Percentiles rank a stretch among this genome's conserved stretches.
Evolutionary conservation across 2,888 invertebrate species (phyloP).

Genomic region (Cheilosia grossa): DNA sequence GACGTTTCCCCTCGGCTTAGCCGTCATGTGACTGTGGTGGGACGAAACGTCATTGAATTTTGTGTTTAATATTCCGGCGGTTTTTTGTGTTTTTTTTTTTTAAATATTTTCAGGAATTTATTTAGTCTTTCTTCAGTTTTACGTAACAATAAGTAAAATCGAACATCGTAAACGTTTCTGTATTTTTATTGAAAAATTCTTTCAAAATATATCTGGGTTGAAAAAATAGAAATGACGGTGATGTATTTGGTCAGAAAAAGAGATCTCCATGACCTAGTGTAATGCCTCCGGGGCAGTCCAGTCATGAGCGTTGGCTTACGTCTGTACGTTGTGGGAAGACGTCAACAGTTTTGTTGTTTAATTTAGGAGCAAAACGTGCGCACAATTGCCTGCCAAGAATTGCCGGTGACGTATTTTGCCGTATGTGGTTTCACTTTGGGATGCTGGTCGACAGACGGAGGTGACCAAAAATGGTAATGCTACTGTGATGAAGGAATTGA

Average conservation of each 20-base stretch:
- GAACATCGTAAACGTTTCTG: not conserved
- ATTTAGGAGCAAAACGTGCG: conserved; percentile 54
- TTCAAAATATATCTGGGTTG: conserved; percentile 22
- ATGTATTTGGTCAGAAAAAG: not conserved
- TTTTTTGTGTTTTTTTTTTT: conserved; percentile 5
- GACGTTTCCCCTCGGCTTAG: not conserved
- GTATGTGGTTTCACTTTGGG: not conserved
- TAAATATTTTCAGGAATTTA: not conserved
- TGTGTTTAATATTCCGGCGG: not conserved
- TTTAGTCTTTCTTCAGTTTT: conserved; percentile 11
- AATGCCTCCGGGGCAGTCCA: conserved; percentile 23
- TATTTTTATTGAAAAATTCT: conserved; percentile 28
- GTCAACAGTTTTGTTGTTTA: conserved; percentile 29
- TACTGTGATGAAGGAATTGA: not conserved
- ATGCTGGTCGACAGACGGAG: not conserved
- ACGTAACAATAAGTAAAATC: conserved; percentile 19
- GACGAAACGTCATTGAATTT: conserved; percentile 26
- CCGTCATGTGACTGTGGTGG: conserved; percentile 16
- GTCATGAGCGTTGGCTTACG: not conserved
- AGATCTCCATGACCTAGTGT: conserved; percentile 60
- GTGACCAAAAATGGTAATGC: conserved; percentile 49
- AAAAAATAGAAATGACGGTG: conserved; percentile 49
- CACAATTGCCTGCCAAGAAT: conserved; percentile 30
- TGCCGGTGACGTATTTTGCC: not conserved
- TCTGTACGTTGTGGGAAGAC: conserved; percentile 13